Evolutionary conservation across 2,113 vertebrate species (phyloP), one percentile per base, ranked within the genome.

Genomic region (Lamprologus sp.): DNA sequence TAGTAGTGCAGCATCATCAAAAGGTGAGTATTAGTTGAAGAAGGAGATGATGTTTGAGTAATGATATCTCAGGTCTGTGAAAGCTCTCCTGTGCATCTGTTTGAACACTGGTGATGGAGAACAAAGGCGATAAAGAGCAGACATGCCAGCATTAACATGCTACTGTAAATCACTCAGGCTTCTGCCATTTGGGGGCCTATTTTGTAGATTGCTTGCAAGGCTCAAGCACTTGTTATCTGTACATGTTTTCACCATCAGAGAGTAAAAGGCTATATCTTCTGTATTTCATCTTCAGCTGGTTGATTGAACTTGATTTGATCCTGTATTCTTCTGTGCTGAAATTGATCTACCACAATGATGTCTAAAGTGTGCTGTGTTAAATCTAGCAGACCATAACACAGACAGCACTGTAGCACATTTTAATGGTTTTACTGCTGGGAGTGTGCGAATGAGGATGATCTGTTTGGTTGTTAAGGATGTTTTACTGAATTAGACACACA

Each of bases 21-120:
- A 89, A 88, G 58, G 81, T 81, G 85, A 90, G 63, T 6, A 17
- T 79, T 81, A 86, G 79, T 88, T 90, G 85, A 88, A 91, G 92
- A 86, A 79, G 84, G 70, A 85, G 89, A 49, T 54, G 81, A 82
- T 19, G 5, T 87, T 88, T 90, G 88, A 93, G 49, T 63, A 56
- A 93, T 92, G 82, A 84, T 83, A 63, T 85, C 82, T 35, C 68
- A 82, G 23, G 75, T 85, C 79, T 88, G 47, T 2, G 15, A 84
- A 87, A 92, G 70, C 85, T 92, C 87, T 83, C 26, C 68, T 45
- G 80, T 60, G 49, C 7, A 58, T 77, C 65, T 82, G 47, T 83
- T 81, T 82, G 21, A 47, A 75, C 58, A 33, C 12, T 79, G 7
- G 26, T 87, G 23, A 89, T 86, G 47, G 37, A 82, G 84, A 88